These are phyloP conservation scores for Onthophagus taurus DNA, from an alignment of 1,140 invertebrate species.

Conservation along the genomic window DNA sequence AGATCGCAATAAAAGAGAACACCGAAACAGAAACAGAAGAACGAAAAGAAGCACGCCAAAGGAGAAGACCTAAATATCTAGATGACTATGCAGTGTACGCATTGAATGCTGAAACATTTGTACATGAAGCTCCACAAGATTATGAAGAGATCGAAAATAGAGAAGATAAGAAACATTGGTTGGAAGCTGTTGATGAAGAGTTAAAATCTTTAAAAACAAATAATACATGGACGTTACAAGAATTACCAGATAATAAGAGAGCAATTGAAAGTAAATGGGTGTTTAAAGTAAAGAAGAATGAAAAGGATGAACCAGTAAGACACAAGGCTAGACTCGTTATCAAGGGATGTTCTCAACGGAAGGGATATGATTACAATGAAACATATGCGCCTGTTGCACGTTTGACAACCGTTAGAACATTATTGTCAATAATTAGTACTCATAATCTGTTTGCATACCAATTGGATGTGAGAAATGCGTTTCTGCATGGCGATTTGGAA, in stretches of 20 bases:
- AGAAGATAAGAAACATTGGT: conserved; percentile 7
- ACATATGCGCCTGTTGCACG: conserved; percentile 34
- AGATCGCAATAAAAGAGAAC: too few relatives aligned
- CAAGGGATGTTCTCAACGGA: conserved; percentile 32
- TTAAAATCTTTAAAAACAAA: conserved; percentile 28
- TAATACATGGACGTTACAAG: conserved; percentile 29
- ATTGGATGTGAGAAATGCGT: conserved; percentile 35
- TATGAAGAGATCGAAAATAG: not conserved
- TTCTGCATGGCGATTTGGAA: conserved; percentile 35
- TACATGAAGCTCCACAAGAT: conserved; percentile 4
- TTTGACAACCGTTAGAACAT: conserved; percentile 18
- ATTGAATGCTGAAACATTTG: conserved; percentile 8
- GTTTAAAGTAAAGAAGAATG: conserved; percentile 10
- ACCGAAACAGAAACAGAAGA: too few relatives aligned
- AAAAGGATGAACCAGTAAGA: conserved; percentile 5
- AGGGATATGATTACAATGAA: conserved; percentile 36
- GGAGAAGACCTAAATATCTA: conserved; percentile 4
- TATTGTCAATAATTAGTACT: conserved; percentile 19
- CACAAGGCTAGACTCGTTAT: conserved; percentile 31
- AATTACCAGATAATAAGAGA: conserved; percentile 21
- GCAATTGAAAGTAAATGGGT: conserved; percentile 23
- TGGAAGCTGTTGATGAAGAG: conserved; percentile 19
- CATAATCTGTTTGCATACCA: conserved; percentile 15
- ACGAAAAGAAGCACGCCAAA: not conserved
- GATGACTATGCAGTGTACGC: conserved; percentile 4